phyloP scores from a whole-genome alignment of 2,113 vertebrate species.

The Mixornis gularis region DNA sequence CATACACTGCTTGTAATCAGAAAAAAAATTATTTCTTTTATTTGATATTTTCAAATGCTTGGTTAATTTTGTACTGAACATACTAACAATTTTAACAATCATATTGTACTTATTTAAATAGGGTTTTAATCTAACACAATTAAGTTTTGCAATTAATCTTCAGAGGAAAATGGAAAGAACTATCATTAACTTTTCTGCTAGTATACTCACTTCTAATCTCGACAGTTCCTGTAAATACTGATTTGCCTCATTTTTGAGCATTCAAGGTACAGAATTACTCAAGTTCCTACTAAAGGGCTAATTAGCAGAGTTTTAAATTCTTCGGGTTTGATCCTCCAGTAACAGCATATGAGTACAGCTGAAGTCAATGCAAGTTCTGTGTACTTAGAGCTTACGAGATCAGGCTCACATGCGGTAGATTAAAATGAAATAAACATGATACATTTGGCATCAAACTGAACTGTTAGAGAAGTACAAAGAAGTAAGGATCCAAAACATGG shows the following conservation, averaged over 20 bases:
- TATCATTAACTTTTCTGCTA: slow-evolving; percentile 64
- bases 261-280: slow-evolving; percentile 58
- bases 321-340: slow-evolving; percentile 43
- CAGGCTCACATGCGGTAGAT: slow-evolving; percentile 29
- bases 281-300: slow-evolving; percentile 57
- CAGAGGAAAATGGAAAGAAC: slow-evolving; percentile 66
- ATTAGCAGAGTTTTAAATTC: slow-evolving; percentile 65
- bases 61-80: slow-evolving; percentile 65
- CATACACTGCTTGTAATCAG: neutral
- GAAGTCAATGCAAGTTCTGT: slow-evolving; percentile 49
- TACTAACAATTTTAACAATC: slow-evolving; percentile 64
- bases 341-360: neutral
- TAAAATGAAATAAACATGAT: slow-evolving; percentile 39
- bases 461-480: slow-evolving; percentile 27
- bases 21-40: slow-evolving; percentile 38
- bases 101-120: slow-evolving; percentile 71
- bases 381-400: slow-evolving; percentile 41
- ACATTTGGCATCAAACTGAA: slow-evolving; percentile 37
- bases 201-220: slow-evolving; percentile 63
- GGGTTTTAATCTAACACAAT: slow-evolving; percentile 71
- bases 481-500: neutral
- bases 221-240: slow-evolving; percentile 51
- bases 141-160: slow-evolving; percentile 73
- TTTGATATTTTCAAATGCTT: slow-evolving; percentile 49
- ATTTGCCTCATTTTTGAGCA: slow-evolving; percentile 68